These are phyloP conservation scores for Trachemys scripta DNA, from an alignment of 2,113 vertebrate species.

Conservation along the genomic window DNA sequence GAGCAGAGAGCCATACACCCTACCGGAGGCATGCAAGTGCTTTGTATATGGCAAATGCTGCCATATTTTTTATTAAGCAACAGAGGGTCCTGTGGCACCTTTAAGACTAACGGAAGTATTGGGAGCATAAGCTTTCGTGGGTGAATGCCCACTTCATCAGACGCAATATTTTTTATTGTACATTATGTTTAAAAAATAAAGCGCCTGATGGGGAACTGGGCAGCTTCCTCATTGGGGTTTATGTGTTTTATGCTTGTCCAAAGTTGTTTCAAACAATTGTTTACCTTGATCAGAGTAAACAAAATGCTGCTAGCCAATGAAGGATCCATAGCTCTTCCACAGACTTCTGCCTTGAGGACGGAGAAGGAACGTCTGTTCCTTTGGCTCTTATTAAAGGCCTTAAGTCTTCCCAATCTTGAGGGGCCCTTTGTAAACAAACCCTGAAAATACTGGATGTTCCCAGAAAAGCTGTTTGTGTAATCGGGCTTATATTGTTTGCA, in stretches of 20 bases:
- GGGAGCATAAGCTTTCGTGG: too few species aligned
- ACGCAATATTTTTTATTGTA: background rate
- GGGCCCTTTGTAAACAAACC: conserved; percentile 72
- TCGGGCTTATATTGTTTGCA: background rate
- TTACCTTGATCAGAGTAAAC: conserved; percentile 24
- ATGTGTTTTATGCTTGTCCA: background rate
- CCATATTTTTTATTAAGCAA: background rate
- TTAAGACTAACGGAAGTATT: too few species aligned
- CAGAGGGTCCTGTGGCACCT: too few species aligned
- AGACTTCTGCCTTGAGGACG: conserved; percentile 3
- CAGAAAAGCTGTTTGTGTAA: conserved; percentile 66
- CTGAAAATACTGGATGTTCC: conserved; percentile 70
- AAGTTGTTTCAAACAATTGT: background rate
- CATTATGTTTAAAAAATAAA: conserved; percentile 13
- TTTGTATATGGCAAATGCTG: background rate
- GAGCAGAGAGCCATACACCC: background rate
- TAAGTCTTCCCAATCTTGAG: conserved; percentile 73
- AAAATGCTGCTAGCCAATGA: background rate
- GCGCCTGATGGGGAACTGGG: background rate
- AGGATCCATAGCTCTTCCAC: background rate
- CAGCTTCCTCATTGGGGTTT: background rate
- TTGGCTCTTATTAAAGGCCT: conserved; percentile 54
- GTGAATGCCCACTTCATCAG: too few species aligned
- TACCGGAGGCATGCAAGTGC: background rate
- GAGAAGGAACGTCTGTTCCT: conserved; percentile 66